phyloP scores from a whole-genome alignment of 2,113 vertebrate species.

The Indri indri region DNA sequence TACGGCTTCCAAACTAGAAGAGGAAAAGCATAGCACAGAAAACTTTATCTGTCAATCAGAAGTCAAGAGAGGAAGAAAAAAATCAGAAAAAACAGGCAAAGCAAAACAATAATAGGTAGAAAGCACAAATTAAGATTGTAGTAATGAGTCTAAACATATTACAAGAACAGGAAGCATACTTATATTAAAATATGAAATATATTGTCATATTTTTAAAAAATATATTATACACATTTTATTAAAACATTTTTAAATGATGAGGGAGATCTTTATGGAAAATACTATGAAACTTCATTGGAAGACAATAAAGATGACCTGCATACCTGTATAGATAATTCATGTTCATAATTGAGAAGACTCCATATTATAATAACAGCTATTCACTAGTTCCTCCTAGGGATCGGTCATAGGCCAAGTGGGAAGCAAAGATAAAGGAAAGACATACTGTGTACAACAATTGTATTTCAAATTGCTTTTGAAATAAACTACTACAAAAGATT shows the following conservation, averaged over 20 bases:
- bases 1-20: not conserved
- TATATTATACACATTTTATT: too few species aligned
- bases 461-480: constrained; percentile 9
- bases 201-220: not conserved
- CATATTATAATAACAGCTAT: not conserved
- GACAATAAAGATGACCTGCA: not conserved
- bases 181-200: not conserved
- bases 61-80: not conserved
- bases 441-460: not conserved
- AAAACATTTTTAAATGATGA: not conserved
- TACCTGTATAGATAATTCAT: not conserved
- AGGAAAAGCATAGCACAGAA: not conserved
- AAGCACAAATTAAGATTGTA: not conserved
- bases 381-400: not conserved
- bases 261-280: not conserved
- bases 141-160: not conserved
- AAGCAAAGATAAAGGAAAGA: not conserved
- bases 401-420: not conserved
- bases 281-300: not conserved
- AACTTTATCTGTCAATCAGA: not conserved
- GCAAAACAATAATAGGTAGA: not conserved
- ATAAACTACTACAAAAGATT: not conserved
- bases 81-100: not conserved
- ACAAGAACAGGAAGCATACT: not conserved
- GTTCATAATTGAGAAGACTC: not conserved